A percentile compares a stretch with the other conserved stretches of the same genome.
Evolutionary conservation across 2,797 vertebrate species (phyloP).

Genomic region (Chloroceryle amazona): DNA sequence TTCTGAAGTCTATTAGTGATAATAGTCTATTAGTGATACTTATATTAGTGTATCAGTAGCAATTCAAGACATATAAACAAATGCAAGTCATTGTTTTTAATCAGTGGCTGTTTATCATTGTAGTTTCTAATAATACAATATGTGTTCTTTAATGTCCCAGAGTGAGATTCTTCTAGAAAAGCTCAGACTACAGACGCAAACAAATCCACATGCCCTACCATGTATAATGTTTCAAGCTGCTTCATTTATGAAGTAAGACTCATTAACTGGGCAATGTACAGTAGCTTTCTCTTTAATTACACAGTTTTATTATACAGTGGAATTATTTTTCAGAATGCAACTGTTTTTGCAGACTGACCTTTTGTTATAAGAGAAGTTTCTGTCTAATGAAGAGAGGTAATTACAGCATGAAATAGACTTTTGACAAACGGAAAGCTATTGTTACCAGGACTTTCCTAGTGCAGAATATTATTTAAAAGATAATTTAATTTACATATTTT

Average conservation of each 20-base stretch:
- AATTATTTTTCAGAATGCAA: slow-evolving; percentile 62
- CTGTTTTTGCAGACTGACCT: slow-evolving; percentile 72
- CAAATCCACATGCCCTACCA: slow-evolving; percentile 2
- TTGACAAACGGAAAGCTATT: slow-evolving; percentile 68
- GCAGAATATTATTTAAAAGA: slow-evolving; percentile 55
- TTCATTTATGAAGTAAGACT: slow-evolving; percentile 68
- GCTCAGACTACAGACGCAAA: slow-evolving; percentile 42
- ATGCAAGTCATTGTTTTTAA: slow-evolving; percentile 28
- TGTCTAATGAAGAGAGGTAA: slow-evolving; percentile 72
- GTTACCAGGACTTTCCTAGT: slow-evolving; percentile 38
- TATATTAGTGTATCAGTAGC: not conserved
- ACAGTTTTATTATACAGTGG: slow-evolving; percentile 49
- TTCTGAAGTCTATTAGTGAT: not conserved
- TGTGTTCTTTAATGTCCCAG: not conserved
- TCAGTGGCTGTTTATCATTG: not conserved
- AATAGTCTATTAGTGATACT: not conserved
- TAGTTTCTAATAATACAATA: not conserved
- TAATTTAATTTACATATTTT: slow-evolving; percentile 59
- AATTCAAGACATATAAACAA: slow-evolving; percentile 24
- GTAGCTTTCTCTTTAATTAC: slow-evolving; percentile 73
- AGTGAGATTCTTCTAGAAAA: slow-evolving; percentile 14
- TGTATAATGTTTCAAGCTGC: slow-evolving; percentile 55
- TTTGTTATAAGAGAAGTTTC: slow-evolving; percentile 70
- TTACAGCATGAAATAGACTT: slow-evolving; percentile 65
- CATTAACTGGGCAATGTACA: slow-evolving; percentile 73